Evolutionary conservation across 2,888 invertebrate genomes (phyloP).

Genomic region (Ectobius pallidus): DNA sequence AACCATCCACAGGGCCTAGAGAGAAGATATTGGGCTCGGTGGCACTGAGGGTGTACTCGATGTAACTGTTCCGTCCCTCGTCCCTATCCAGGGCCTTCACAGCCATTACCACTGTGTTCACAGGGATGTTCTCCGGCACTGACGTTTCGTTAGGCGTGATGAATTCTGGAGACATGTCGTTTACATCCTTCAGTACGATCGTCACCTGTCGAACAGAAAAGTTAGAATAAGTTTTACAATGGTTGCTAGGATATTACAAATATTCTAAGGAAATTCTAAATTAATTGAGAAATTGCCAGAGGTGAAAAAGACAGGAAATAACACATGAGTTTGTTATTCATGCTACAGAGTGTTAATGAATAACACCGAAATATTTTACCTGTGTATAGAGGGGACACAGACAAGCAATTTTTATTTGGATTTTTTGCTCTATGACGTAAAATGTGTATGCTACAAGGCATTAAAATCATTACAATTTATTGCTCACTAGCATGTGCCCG

Average conservation of each 20-base stretch:
- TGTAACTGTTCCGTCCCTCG: conserved; percentile 89
- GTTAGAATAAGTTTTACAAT: not conserved
- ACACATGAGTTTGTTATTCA: no score
- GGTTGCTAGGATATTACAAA: not conserved
- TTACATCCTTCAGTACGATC: conserved; percentile 86
- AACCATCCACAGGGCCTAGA: conserved; percentile 85
- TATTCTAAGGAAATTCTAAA: no score
- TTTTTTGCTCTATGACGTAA: no score
- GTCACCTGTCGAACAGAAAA: conserved; percentile 69
- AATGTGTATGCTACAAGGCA: no score
- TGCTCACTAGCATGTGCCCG: no score
- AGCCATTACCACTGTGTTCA: conserved; percentile 87
- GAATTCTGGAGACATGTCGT: conserved; percentile 90
- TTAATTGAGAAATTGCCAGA: no score
- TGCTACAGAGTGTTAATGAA: no score
- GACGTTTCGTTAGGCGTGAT: conserved; percentile 78
- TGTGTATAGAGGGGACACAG: no score
- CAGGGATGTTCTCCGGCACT: conserved; percentile 82
- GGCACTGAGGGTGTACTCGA: conserved; percentile 79
- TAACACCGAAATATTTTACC: no score
- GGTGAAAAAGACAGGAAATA: no score
- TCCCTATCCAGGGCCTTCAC: conserved; percentile 89
- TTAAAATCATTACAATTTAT: no score
- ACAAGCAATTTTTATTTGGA: no score
- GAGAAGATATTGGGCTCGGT: conserved; percentile 73